Evolutionary conservation across 2,888 invertebrate species (phyloP).

Genomic region (Microctonus brassicae): DNA sequence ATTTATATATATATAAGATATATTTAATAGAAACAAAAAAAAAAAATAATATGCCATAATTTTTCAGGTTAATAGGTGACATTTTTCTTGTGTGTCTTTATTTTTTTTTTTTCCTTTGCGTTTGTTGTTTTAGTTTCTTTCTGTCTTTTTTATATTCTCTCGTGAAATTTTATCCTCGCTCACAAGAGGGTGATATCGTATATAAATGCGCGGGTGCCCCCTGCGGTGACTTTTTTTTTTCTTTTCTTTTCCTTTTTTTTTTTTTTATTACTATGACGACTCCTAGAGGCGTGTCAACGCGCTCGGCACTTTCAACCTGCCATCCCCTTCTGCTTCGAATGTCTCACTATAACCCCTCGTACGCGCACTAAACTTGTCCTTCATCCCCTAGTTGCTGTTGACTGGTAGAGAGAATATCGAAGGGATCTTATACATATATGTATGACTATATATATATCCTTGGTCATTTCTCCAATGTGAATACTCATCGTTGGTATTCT

Average conservation of each 20-base stretch:
- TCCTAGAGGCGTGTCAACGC: constrained; percentile 61
- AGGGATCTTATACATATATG: no score
- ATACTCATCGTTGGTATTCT: no score
- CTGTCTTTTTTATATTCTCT: background rate
- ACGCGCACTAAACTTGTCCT: no score
- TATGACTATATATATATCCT: no score
- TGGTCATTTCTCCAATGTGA: no score
- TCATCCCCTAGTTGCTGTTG: no score
- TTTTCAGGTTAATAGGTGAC: constrained; percentile 50
- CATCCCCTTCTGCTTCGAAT: constrained; percentile 2
- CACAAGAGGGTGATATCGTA: background rate
- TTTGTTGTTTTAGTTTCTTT: background rate
- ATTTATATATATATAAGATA: no score
- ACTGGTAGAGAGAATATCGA: no score
- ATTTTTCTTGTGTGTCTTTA: background rate
- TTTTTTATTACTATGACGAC: constrained; percentile 54
- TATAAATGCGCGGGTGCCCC: constrained; percentile 28
- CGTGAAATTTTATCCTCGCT: background rate
- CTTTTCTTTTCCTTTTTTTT: background rate
- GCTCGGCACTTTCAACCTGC: constrained; percentile 39
- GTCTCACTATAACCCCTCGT: no score
- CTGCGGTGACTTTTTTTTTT: constrained; percentile 43
- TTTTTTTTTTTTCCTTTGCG: background rate
- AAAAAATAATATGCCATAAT: constrained; percentile 52
- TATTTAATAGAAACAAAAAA: background rate